Base-by-base conservation (phyloP, 2,888 invertebrate genomes). In the Blera fallax region DNA sequence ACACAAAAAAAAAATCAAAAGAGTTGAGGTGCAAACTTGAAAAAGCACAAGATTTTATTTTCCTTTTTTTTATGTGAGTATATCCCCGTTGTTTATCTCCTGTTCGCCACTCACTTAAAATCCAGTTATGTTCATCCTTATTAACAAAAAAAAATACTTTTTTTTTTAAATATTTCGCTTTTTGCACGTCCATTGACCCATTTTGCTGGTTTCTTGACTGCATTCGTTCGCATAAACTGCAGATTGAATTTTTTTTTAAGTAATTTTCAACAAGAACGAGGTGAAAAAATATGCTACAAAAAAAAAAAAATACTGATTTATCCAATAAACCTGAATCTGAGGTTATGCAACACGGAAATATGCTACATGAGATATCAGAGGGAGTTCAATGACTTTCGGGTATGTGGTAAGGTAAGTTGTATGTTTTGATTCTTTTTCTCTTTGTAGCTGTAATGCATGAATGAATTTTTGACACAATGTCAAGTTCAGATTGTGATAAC, bases 281-380 rank as follows among this genome's bases (percentile, higher is more conserved):
- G 69, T 80, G 69, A 74, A 62, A 64, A 72, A 67, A 81, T 77
- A 77, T 67, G 72, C 48, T 76, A 40, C 21, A 58, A 58, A 11
- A 11, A 62, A 45, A 72, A 34, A 72, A 65, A 50, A 16, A 29
- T 43, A 52, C 43, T 56, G 76, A 80, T 85, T 85, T 80, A 77
- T 77, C 72, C 70, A 81, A 72, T 72, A 81, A 85, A 85, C 85
- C 81, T 81, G 85, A 85, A 85, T 77, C 43, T 72, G 64, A 56
- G 37, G 70, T 85, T 85, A 80, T 80, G 81, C 85, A 85, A 85
- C 77, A 81, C 81, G 85, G 85, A 85, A 85, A 85, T 77, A 81
- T 81, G 72, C 72, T 73, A 56, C 54, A 54, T 65, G 14, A 80
- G 84, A 60, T 72, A 72, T 70, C 65, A 40, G 48, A n/a, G 24